Base-by-base conservation (phyloP, 2,113 vertebrate species). In the Myiagra hebetior region DNA sequence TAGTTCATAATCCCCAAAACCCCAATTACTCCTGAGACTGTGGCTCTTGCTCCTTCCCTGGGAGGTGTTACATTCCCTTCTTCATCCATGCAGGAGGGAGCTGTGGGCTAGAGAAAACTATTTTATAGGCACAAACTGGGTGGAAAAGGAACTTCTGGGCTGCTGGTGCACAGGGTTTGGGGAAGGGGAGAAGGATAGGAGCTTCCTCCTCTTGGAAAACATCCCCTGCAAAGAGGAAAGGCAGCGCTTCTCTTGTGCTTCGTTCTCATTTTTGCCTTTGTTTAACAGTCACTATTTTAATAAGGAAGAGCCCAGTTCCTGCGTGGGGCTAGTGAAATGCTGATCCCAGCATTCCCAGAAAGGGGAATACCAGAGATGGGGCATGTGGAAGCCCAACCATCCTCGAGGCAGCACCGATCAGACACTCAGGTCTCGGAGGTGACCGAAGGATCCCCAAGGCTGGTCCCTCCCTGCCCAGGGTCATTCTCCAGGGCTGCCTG, bases 331-430 rank as follows among this genome's bases (percentile, higher is more conserved):
- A 1, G 41, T 41, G 69, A 85, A 67, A 75, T 5, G 2, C 47
- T 59, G 35, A 47, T 53, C 47, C 42, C 2, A 1, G 47, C 88
- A 76, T 8, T 27, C 35, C 33, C 56, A 78, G 65, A 46, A 46
- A 15, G 2, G 11, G 85, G 62, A 89, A 46, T 53, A 16, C 24
- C 2, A 11, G 78, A 62, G 42, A 20, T 20, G 64, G 63, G 64
- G 26, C 31, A 11, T 1, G 1, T 28, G 64, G 46, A 53, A 78
- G 15, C 37, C 13, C 81, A 47, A 35, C 50, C 2, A 0, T 6
- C 31, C 28, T 65, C 1, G 0, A 64, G 59, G 49, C 60, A 88
- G 69, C 2, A 1, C 70, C 2, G 0, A 5, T 46, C 2, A 2
- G 53, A 56, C 49, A 17, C 14, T 14, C 8, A 18, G 47, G 23